phyloP scores from a whole-genome alignment of 23 tunicate genomes.

The Corella eumyota region DNA sequence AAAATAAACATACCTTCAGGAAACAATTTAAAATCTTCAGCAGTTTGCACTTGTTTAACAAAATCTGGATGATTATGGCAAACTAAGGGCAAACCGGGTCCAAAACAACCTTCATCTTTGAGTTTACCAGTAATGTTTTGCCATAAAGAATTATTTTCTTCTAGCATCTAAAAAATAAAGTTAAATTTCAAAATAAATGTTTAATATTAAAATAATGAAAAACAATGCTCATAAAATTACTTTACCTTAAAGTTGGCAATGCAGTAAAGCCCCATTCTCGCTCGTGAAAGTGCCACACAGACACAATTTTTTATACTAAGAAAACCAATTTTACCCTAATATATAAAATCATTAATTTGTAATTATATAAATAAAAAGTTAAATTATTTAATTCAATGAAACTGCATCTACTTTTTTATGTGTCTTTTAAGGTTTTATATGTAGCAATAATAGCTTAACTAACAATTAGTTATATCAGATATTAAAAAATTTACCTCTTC shows the following conservation, averaged over 20 bases:
- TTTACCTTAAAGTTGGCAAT: conserved; percentile 74
- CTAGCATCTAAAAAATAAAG: conserved; percentile 40
- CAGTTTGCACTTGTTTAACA: conserved; percentile 17
- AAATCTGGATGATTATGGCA: conserved; percentile 66
- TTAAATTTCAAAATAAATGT: too few relatives aligned
- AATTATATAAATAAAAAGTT: too few relatives aligned
- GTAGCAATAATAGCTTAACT: too few relatives aligned
- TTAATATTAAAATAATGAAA: too few relatives aligned
- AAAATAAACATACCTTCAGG: conserved; percentile 92
- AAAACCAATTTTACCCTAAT: conserved; percentile 68
- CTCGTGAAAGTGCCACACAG: conserved; percentile 91
- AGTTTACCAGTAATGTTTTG: conserved; percentile 32
- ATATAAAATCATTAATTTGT: too few relatives aligned
- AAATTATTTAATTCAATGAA: too few relatives aligned
- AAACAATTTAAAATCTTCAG: conserved; percentile 41
- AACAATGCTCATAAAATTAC: too few relatives aligned
- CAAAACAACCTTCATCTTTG: conserved; percentile 16
- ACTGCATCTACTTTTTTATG: too few relatives aligned
- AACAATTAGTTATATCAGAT: too few relatives aligned
- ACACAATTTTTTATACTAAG: conserved; percentile 57
- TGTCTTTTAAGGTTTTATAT: too few relatives aligned
- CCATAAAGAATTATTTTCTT: conserved; percentile 51
- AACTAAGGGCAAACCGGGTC: conserved; percentile 36
- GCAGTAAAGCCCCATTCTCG: conserved; percentile 62
- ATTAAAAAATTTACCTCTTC: conserved; percentile 55